phyloP scores from a whole-genome alignment of 2,113 vertebrate species.

The Paedocypris sp. region DNA sequence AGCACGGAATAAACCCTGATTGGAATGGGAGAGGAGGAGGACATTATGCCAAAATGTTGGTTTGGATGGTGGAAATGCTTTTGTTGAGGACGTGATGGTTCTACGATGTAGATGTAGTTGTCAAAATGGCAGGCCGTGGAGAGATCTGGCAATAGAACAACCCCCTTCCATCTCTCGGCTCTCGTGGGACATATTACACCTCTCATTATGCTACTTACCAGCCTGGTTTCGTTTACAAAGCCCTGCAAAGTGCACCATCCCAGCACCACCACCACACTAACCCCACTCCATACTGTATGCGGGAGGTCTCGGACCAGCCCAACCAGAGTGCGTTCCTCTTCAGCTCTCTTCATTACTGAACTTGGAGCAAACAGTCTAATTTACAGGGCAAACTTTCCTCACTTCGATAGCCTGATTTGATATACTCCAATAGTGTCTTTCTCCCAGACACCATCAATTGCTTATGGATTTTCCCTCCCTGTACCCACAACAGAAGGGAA shows the following conservation, averaged over 20 bases:
- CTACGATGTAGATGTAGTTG: background rate
- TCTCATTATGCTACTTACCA: slow-evolving; percentile 88
- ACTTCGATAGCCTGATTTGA: slow-evolving; percentile 65
- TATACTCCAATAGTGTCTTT: slow-evolving; percentile 69
- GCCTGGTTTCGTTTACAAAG: slow-evolving; percentile 77
- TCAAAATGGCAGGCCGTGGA: slow-evolving; percentile 17
- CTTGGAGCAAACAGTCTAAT: slow-evolving; percentile 66
- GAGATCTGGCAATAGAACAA: slow-evolving; percentile 75
- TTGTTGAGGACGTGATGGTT: background rate
- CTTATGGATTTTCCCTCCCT: slow-evolving; percentile 66
- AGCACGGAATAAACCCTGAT: slow-evolving; percentile 15
- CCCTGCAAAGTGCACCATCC: slow-evolving; percentile 57
- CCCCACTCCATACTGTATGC: too few relatives aligned
- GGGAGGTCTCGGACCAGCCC: too few relatives aligned
- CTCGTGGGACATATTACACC: slow-evolving; percentile 84
- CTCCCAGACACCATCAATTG: slow-evolving; percentile 71
- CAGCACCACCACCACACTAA: slow-evolving; percentile 65
- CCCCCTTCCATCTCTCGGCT: slow-evolving; percentile 73
- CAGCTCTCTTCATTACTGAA: slow-evolving; percentile 59
- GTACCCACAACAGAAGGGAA: slow-evolving; percentile 60
- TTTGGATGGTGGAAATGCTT: background rate
- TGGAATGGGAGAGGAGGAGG: background rate
- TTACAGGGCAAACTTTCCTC: slow-evolving; percentile 60
- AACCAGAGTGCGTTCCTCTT: slow-evolving; percentile 33
- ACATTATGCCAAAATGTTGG: background rate